Percentiles rank a stretch among this genome's conserved stretches.
These are phyloP conservation scores for Rhagophthalmus giganteus DNA, from an alignment of 2,888 invertebrate genomes.

Conservation along the genomic window DNA sequence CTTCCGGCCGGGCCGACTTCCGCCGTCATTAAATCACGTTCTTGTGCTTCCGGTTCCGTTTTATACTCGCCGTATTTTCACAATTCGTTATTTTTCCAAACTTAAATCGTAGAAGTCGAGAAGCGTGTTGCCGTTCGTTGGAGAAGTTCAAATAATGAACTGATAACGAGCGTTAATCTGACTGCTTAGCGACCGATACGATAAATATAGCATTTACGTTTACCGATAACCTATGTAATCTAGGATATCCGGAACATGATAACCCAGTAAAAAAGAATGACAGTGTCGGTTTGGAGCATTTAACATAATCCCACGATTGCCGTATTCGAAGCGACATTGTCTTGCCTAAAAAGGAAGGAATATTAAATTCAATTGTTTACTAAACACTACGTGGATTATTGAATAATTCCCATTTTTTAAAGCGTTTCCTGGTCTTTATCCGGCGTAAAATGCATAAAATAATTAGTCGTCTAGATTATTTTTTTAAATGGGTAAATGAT, in stretches of 20 bases:
- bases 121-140: constrained; percentile 5
- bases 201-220: constrained; percentile 17
- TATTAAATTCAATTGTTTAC: constrained; percentile 22
- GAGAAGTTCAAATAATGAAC: background rate
- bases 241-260: constrained; percentile 37
- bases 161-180: constrained; percentile 7
- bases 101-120: background rate
- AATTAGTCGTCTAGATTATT: too few species aligned
- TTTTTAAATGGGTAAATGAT: too few species aligned
- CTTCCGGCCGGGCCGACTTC: constrained; percentile 33
- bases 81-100: constrained; percentile 14
- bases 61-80: constrained; percentile 17
- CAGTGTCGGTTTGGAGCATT: constrained; percentile 16
- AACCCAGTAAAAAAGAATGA: constrained; percentile 28
- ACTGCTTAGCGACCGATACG: constrained; percentile 15
- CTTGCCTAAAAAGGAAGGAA: constrained; percentile 14
- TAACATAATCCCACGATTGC: constrained; percentile 20
- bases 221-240: constrained; percentile 28
- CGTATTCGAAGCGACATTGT: constrained; percentile 17
- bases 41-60: constrained; percentile 32
- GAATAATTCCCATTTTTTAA: constrained; percentile 7
- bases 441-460: too few species aligned
- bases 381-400: constrained; percentile 10
- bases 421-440: constrained; percentile 10
- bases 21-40: constrained; percentile 34